Evolutionary conservation across 2,113 vertebrate genomes (phyloP).

Genomic region (Mastomys natalensis): DNA sequence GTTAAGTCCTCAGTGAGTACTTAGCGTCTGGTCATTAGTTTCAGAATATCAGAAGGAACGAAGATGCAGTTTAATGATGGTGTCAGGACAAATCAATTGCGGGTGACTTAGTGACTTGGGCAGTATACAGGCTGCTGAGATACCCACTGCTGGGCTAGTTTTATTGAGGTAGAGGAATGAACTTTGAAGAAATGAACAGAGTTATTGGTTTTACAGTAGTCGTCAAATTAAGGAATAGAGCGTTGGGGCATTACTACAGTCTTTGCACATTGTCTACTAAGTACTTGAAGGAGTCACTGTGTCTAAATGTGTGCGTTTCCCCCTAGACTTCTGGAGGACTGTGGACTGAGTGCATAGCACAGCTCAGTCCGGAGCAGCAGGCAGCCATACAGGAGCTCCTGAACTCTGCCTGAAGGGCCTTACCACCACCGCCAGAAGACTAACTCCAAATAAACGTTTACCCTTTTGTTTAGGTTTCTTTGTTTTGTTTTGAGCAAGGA

Average conservation of each 20-base stretch:
- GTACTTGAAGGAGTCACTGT: not conserved
- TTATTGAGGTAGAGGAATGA: not conserved
- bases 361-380: slow-evolving; percentile 96
- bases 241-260: not conserved
- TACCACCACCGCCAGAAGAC: slow-evolving; percentile 86
- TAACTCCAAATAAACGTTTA: slow-evolving; percentile 92
- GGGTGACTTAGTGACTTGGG: not conserved
- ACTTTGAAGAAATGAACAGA: slow-evolving; percentile 3
- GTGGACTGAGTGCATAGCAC: slow-evolving; percentile 97
- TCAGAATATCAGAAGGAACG: not conserved
- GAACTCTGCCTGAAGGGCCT: slow-evolving; percentile 93
- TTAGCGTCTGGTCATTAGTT: not conserved
- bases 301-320: slow-evolving; percentile 10
- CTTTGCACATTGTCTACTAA: not conserved
- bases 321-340: slow-evolving; percentile 94
- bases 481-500: slow-evolving; percentile 90
- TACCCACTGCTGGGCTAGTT: not conserved
- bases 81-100: not conserved
- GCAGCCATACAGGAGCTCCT: slow-evolving; percentile 98
- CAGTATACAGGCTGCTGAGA: not conserved
- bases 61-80: not conserved
- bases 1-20: not conserved
- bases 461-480: slow-evolving; percentile 92
- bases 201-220: slow-evolving; percentile 1
- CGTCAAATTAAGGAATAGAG: not conserved